These are phyloP conservation scores for Hystrix cristata DNA, from an alignment of 2,113 vertebrate species.

Conservation along the genomic window DNA sequence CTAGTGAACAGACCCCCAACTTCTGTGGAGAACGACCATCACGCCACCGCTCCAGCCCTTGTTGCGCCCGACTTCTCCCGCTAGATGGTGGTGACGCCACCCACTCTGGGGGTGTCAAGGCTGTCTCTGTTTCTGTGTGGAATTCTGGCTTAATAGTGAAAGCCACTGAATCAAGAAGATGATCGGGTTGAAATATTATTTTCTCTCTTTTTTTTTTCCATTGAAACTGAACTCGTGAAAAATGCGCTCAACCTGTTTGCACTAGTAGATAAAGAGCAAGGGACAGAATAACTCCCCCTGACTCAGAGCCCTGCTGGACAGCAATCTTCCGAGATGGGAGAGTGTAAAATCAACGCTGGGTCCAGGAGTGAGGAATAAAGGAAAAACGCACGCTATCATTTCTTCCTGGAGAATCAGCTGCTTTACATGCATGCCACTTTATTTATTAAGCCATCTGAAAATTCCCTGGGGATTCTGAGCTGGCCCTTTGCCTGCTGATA, in stretches of 20 bases:
- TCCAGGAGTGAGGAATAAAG: slow-evolving; percentile 23
- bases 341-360: neutral
- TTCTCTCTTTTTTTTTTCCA: neutral
- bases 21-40: neutral
- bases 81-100: accelerated
- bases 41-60: no score
- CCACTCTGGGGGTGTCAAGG: neutral
- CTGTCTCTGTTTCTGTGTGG: neutral
- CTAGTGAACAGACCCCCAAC: neutral
- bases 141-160: neutral
- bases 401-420: slow-evolving; percentile 52
- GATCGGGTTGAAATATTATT: neutral
- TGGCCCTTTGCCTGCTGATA: slow-evolving; percentile 66
- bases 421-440: slow-evolving; percentile 41
- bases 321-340: neutral
- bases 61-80: accelerated
- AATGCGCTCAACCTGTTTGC: neutral
- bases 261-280: neutral
- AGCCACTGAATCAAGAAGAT: neutral
- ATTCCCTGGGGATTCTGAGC: slow-evolving; percentile 48
- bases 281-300: neutral
- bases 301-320: neutral
- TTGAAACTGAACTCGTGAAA: neutral
- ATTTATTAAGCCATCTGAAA: slow-evolving; percentile 72
- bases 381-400: neutral